Base-by-base conservation (phyloP, 1,140 invertebrate species). In the Drosophila sucinea region DNA sequence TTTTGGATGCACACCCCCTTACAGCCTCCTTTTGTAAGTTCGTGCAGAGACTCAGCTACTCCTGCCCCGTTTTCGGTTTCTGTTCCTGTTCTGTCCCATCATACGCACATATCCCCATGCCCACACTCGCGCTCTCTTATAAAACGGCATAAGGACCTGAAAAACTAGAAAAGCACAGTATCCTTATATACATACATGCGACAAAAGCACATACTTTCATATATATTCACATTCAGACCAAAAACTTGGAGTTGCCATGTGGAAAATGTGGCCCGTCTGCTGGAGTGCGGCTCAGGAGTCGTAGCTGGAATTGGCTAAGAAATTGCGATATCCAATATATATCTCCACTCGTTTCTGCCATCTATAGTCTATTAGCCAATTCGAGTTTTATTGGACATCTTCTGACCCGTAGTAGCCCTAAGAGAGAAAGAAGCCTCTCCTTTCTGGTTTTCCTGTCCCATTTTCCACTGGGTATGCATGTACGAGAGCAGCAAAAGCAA, bases 391-490 rank as follows among this genome's bases (percentile, higher is more conserved):
- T 47, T 17, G 44, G 17, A 47, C 41, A 51, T 27, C 44, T 51
- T 51, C 25, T 25, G 6, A 51, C 23, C 44, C 5, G 6, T 25
- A 23, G 6, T 47, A 38, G 10, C 35, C 35, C 10, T 5, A 25
- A 7, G 44, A 51, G 11, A 38, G 3, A 11, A 11, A 38, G 3
- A 11, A 11, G 35, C 10, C 10, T 51, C 27, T 51, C 27, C 44
- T 3, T 25, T 51, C 10, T 4, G 4, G 23, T 51, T 51, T 23
- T 47, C 33, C 35, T 35, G 23, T 33, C 7, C 10, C 3, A 66
- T 73, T 82, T 75, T 56, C 66, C 47, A 81, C 62, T 44, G 75
- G 67, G 80, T 23, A n/a, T 4, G 38, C 60, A 30, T 65, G 8
- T 61, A 40, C 8, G 35, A 38, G 67, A 62, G 65, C 44, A 76